A percentile compares a stretch with the other conserved stretches of the same genome.
These are phyloP conservation scores for Deilephila elpenor DNA, from an alignment of 2,888 invertebrate genomes.

Conservation along the genomic window DNA sequence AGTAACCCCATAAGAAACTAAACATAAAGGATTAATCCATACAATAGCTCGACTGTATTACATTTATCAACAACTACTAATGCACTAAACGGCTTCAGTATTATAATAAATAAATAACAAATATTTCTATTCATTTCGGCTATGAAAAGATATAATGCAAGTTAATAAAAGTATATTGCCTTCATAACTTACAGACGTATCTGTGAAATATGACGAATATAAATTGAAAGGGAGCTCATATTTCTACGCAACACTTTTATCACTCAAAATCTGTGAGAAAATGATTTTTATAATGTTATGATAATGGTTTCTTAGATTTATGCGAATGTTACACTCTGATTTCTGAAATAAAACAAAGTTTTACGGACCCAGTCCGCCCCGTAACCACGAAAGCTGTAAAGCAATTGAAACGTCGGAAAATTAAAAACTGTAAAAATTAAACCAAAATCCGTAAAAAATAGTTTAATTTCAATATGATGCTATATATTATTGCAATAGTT, in stretches of 20 bases:
- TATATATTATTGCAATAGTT: too few relatives aligned
- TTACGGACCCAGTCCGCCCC: too few relatives aligned
- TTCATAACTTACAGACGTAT: slow-evolving; percentile 9
- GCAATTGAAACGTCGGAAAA: too few relatives aligned
- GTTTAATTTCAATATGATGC: too few relatives aligned
- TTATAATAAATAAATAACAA: not conserved
- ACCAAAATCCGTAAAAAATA: too few relatives aligned
- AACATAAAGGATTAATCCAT: not conserved
- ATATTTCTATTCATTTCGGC: slow-evolving; percentile 15
- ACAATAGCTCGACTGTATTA: not conserved
- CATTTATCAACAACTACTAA: not conserved
- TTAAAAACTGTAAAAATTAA: too few relatives aligned
- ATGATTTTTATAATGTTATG: not conserved
- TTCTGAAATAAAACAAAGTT: too few relatives aligned
- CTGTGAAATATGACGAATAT: slow-evolving; percentile 10
- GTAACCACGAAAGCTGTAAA: too few relatives aligned
- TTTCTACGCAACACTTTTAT: not conserved
- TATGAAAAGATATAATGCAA: slow-evolving; percentile 2
- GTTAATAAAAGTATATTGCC: slow-evolving; percentile 23
- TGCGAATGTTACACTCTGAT: not conserved
- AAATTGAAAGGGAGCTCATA: not conserved
- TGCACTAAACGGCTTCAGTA: not conserved
- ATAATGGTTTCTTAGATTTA: not conserved
- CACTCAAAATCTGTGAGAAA: not conserved
- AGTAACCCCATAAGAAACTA: too few relatives aligned